Conservation (phyloP, 1,140 invertebrate species). For the Augochlora pura region DNA sequence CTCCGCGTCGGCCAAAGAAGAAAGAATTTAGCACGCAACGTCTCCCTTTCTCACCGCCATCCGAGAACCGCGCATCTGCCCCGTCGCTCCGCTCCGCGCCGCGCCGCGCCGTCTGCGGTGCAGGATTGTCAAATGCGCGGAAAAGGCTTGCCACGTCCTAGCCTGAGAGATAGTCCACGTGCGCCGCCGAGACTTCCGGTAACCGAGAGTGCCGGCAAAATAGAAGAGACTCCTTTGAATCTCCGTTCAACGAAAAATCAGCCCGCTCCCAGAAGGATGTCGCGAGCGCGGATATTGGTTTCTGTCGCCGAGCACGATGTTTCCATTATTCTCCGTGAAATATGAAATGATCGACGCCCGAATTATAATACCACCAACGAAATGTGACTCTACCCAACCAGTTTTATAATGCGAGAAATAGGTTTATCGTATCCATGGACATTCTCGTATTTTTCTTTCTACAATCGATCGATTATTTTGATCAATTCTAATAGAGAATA, state of each 20-base stretch:
- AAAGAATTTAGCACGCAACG: conserved; percentile 42
- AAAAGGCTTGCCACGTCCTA: conserved; percentile 13
- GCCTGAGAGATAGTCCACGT: conserved; percentile 24
- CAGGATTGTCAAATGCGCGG: conserved; percentile 20
- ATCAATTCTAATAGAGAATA: too few relatives aligned
- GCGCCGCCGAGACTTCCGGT: conserved; percentile 38
- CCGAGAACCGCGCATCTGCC: neutral
- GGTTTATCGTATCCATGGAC: too few relatives aligned
- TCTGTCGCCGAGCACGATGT: neutral
- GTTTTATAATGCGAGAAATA: too few relatives aligned
- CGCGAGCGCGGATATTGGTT: conserved; percentile 8
- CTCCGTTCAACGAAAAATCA: conserved; percentile 2
- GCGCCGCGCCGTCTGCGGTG: neutral
- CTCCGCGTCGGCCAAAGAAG: neutral
- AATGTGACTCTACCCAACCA: too few relatives aligned
- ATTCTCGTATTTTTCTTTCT: too few relatives aligned
- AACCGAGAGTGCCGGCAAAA: conserved; percentile 12
- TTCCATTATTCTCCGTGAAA: too few relatives aligned
- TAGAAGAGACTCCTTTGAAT: conserved; percentile 15
- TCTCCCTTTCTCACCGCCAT: neutral
- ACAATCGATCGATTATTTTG: too few relatives aligned
- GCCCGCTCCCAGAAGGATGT: neutral
- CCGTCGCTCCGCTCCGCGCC: too few relatives aligned
- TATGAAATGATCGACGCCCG: too few relatives aligned
- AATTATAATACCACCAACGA: too few relatives aligned